Conservation (phyloP, 1,140 invertebrate species). For the Trichogramma pretiosum region DNA sequence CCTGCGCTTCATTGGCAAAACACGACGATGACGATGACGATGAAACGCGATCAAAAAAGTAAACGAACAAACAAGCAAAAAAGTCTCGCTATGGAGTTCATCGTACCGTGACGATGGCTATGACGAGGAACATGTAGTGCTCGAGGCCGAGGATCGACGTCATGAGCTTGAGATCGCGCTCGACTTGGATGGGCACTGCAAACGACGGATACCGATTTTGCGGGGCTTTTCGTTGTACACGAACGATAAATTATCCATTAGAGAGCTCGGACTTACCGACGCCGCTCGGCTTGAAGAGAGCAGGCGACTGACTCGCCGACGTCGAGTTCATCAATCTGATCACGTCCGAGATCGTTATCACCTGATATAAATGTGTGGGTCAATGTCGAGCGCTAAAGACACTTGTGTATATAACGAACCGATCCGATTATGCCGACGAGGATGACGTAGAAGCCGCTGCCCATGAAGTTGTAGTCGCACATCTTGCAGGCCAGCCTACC, state of each 20-base stretch:
- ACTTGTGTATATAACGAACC: too few species aligned
- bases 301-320: neutral
- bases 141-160: constrained; percentile 41
- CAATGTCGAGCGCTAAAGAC: neutral
- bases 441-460: constrained; percentile 34
- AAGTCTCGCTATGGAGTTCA: neutral
- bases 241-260: too few species aligned
- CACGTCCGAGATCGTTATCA: constrained; percentile 35
- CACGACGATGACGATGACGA: too few species aligned
- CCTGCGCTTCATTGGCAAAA: too few species aligned
- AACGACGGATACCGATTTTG: too few species aligned
- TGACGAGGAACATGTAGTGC: constrained; percentile 32
- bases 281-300: neutral
- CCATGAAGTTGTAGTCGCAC: constrained; percentile 36
- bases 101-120: too few species aligned
- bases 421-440: constrained; percentile 39
- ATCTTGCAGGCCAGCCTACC: constrained; percentile 31
- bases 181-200: constrained; percentile 30
- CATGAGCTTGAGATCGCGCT: constrained; percentile 40
- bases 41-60: constrained; percentile 1
- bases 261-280: neutral
- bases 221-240: too few species aligned
- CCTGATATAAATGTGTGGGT: constrained; percentile 20
- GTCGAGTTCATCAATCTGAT: constrained; percentile 26
- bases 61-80: neutral